These are phyloP conservation scores for Dusona sp. DNA, from an alignment of 2,888 invertebrate species.

Conservation along the genomic window DNA sequence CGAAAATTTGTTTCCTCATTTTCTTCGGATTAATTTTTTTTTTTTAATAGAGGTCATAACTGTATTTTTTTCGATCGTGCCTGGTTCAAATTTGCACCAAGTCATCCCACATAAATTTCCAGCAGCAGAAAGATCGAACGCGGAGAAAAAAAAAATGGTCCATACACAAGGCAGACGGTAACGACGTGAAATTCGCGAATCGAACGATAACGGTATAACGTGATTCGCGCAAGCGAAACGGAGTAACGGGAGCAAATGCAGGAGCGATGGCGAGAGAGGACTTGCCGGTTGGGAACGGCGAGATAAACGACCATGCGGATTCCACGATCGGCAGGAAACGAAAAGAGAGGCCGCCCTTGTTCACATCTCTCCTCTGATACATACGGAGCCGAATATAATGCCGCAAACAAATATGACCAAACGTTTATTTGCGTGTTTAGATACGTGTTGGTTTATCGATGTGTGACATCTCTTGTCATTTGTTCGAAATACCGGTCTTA, in stretches of 20 bases:
- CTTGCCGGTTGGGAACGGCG: slow-evolving; percentile 45
- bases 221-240: slow-evolving; percentile 67
- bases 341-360: slow-evolving; percentile 49
- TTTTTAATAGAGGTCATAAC: neutral
- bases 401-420: slow-evolving; percentile 21
- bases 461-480: slow-evolving; percentile 26
- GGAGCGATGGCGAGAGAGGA: slow-evolving; percentile 29
- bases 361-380: neutral
- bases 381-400: slow-evolving; percentile 37
- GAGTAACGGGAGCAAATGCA: slow-evolving; percentile 64
- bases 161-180: slow-evolving; percentile 46
- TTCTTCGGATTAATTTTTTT: neutral
- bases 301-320: slow-evolving; percentile 52
- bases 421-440: neutral
- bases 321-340: slow-evolving; percentile 61
- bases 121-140: neutral
- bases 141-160: slow-evolving; percentile 40
- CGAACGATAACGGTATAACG: slow-evolving; percentile 64
- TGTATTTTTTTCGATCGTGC: neutral
- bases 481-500: slow-evolving; percentile 18
- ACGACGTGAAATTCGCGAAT: slow-evolving; percentile 64
- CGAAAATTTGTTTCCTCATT: neutral
- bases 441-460: neutral
- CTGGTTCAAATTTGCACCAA: neutral
- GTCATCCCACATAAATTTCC: neutral